phyloP scores from a whole-genome alignment of 2,113 vertebrate genomes.

The Ptilonorhynchus violaceus region DNA sequence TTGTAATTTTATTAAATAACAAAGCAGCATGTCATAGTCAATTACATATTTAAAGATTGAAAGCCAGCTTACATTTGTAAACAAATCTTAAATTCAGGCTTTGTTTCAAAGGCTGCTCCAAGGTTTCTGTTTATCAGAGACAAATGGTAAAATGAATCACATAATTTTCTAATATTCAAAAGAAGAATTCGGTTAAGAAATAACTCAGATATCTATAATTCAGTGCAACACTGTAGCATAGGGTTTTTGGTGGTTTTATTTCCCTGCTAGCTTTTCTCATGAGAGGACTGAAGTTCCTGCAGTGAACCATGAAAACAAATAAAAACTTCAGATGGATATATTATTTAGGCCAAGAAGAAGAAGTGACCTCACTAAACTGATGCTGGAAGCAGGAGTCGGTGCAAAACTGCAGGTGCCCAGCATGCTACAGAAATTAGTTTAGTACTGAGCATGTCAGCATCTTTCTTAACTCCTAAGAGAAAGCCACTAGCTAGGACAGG shows the following conservation, averaged over 20 bases:
- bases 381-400: not conserved
- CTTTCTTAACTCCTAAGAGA: not conserved
- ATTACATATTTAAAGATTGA: not conserved
- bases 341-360: not conserved
- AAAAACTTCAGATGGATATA: not conserved
- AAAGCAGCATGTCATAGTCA: not conserved
- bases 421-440: not conserved
- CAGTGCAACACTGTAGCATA: not conserved
- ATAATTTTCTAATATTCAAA: not conserved
- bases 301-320: not conserved
- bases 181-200: not conserved
- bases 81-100: not conserved
- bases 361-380: not conserved
- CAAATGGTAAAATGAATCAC: not conserved
- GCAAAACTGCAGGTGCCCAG: not conserved
- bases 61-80: not conserved
- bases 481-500: not conserved
- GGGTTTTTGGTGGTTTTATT: accelerated
- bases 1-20: not conserved
- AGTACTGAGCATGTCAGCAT: not conserved
- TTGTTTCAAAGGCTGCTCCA: not conserved
- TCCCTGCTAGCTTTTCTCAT: not conserved
- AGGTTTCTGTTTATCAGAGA: not conserved
- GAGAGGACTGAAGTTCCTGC: not conserved
- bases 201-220: not conserved